Conservation (phyloP, 2,113 vertebrate genomes). For the Callipepla squamata region DNA sequence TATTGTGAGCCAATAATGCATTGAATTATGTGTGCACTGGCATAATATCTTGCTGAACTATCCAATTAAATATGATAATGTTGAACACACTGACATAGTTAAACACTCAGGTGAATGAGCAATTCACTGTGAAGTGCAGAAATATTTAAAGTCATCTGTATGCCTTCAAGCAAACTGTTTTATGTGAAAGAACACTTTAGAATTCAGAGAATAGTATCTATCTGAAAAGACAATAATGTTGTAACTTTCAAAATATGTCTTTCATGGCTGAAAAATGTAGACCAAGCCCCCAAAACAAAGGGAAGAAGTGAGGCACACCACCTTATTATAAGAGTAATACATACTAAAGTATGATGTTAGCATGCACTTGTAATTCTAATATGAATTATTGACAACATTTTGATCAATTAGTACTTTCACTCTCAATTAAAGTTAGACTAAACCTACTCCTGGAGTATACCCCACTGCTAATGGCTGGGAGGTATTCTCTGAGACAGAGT, state of each 20-base stretch:
- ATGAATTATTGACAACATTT: not conserved
- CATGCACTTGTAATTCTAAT: not conserved
- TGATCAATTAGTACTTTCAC: not conserved
- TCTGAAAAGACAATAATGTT: not conserved
- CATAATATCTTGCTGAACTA: conserved; percentile 84
- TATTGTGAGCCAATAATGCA: conserved; percentile 74
- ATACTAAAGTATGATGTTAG: not conserved
- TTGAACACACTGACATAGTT: conserved; percentile 78
- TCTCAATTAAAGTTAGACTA: not conserved
- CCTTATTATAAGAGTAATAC: not conserved
- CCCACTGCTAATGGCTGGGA: not conserved
- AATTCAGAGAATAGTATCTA: conserved; percentile 2
- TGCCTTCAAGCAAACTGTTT: conserved; percentile 76
- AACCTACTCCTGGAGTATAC: not conserved
- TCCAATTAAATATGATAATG: conserved; percentile 87
- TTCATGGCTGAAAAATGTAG: not conserved
- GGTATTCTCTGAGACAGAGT: not conserved
- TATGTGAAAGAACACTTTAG: conserved; percentile 70
- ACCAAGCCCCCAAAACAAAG: not conserved
- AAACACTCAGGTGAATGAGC: conserved; percentile 85
- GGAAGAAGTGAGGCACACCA: not conserved
- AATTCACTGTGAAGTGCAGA: conserved; percentile 82
- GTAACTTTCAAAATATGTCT: not conserved
- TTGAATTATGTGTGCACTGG: conserved; percentile 72
- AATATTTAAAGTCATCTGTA: conserved; percentile 79